These are phyloP conservation scores for Falco concolor DNA, from an alignment of 2,797 vertebrate genomes.

Conservation along the genomic window DNA sequence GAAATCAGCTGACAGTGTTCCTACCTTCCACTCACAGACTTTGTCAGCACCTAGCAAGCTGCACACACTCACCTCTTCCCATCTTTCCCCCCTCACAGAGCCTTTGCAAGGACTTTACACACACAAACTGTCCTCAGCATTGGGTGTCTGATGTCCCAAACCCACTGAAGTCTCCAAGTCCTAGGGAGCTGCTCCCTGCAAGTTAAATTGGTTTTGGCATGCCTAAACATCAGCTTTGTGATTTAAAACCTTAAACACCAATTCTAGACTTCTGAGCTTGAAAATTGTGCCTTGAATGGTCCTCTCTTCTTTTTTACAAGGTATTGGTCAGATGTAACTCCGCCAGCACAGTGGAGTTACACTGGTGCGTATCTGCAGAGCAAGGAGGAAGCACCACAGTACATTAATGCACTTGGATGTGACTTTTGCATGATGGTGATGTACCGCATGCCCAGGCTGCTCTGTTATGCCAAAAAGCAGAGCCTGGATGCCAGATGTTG, in stretches of 20 bases:
- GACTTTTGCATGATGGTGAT: not conserved
- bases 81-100: not conserved
- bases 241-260: not conserved
- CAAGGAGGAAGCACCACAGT: not conserved
- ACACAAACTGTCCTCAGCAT: not conserved
- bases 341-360: not conserved
- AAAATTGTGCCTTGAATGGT: not conserved
- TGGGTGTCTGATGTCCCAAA: not conserved
- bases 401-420: not conserved
- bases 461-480: not conserved
- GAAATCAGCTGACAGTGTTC: not conserved
- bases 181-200: not conserved
- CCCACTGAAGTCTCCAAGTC: not conserved
- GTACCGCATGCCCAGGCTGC: fast-evolving
- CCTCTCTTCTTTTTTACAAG: not conserved
- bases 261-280: not conserved
- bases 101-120: not conserved
- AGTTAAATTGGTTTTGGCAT: fast-evolving
- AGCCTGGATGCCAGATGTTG: not conserved
- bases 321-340: fast-evolving
- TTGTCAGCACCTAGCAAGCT: not conserved
- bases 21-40: not conserved
- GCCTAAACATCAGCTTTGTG: not conserved
- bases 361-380: not conserved
- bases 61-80: not conserved